Evolutionary conservation across 1,140 invertebrate genomes (phyloP), one percentile per base, ranked within the genome.

Genomic region (Rhyzopertha dominica): DNA sequence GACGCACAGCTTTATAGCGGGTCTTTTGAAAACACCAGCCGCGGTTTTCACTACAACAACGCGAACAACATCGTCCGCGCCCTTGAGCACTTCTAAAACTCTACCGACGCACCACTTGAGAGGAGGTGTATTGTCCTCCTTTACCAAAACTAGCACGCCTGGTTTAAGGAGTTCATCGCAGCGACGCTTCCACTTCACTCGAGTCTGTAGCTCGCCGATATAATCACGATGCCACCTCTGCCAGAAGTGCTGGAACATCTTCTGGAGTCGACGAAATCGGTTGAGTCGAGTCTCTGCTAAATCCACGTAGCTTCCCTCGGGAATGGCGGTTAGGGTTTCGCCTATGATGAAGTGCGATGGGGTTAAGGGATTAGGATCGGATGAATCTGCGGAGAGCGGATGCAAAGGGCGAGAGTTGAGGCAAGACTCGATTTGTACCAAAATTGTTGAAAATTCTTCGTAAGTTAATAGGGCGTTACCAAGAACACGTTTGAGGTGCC

Each of bases 281-380:
- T 44, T 46, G 2, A 63, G n/a, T n/a, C n/a, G n/a, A n/a, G n/a
- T n/a, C 2, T 43, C 14, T 23, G 46, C 55, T 1, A 8, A 3
- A 14, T 58, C 45, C 7, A 29, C 35, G 16, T 50, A 49, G 0
- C 12, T 14, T 0, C 45, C 49, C 3, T 47, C 37, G 3, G 48
- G 5, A 7, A 60, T 31, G 0, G 43, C 9, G 0, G 38, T 47
- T 0, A 57, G 39, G 4, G 62, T 50, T 3, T 37, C 36, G 0
- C 60, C 62, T 13, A 66, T 51, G 10, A 70, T 24, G 35, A 59
- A 62, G 49, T 62, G 56, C 5, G 36, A 54, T 7, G 61, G 54
- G 16, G 56, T 55, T 18, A 56, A 18, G 0, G 40, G 31, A 13
- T 24, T n/a, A n/a, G 25, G 12, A 25, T 29, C 17, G n/a, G 7